These are phyloP conservation scores for Steinernema hermaphroditum DNA, from an alignment of 2,888 invertebrate genomes.

Conservation along the genomic window DNA sequence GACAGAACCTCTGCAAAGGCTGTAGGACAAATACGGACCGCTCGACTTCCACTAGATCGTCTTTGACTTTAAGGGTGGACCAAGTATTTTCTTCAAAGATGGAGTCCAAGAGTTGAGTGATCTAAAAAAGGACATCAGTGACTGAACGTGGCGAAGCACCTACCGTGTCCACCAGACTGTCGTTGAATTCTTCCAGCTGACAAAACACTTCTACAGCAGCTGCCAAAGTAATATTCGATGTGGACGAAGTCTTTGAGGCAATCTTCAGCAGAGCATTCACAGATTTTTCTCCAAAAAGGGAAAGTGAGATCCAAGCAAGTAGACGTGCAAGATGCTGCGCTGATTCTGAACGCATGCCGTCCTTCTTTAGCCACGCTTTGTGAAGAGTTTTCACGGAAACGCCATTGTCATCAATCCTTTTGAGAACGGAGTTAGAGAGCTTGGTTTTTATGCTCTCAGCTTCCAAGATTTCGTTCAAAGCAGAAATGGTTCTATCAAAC, in stretches of 20 bases:
- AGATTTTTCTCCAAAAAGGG: neutral
- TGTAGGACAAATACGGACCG: neutral
- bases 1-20: conserved; percentile 13
- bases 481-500: neutral
- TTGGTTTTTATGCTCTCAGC: neutral
- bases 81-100: neutral
- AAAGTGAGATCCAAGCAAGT: neutral
- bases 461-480: neutral
- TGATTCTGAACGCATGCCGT: neutral
- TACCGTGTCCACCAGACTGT: neutral
- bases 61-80: neutral
- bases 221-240: neutral
- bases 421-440: neutral
- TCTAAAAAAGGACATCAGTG: neutral
- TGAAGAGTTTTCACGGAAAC: neutral
- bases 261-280: neutral
- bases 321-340: neutral
- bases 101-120: neutral
- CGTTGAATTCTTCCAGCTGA: neutral
- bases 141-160: neutral
- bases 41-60: neutral
- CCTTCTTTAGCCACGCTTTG: conserved; percentile 12
- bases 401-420: neutral
- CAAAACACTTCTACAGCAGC: neutral
- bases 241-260: neutral